phyloP scores from a whole-genome alignment of 2,797 vertebrate genomes.

The Dicrostonyx torquatus region DNA sequence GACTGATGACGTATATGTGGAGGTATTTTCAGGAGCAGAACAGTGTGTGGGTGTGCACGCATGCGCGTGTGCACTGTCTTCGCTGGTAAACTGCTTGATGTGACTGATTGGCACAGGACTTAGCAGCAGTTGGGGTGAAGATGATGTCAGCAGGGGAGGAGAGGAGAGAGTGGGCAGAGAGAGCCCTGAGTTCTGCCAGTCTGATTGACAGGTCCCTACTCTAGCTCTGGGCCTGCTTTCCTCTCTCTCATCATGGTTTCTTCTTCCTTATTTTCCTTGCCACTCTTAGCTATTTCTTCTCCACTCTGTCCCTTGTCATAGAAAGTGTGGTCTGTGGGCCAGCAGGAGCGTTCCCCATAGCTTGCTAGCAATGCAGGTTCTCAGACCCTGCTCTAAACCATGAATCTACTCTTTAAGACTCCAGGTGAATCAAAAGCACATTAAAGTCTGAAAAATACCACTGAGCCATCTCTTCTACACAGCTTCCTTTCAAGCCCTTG shows the following conservation, averaged over 20 bases:
- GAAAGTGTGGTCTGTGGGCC: neutral
- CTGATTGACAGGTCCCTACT: neutral
- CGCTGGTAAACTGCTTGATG: neutral
- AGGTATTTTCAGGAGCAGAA: constrained; percentile 61
- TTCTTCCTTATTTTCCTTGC: neutral
- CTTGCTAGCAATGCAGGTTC: neutral
- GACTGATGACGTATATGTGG: neutral
- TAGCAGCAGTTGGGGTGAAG: neutral
- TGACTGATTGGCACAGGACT: neutral
- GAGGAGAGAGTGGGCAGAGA: fast-evolving
- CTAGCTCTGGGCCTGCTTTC: neutral
- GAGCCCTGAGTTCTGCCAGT: neutral
- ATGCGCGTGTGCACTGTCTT: neutral
- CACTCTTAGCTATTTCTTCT: neutral
- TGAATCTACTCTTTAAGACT: neutral
- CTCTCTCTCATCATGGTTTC: neutral
- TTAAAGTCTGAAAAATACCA: neutral
- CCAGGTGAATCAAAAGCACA: neutral
- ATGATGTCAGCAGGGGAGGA: neutral
- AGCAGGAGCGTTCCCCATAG: neutral
- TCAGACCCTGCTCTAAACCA: neutral
- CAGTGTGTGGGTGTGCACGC: fast-evolving
- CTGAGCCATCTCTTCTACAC: neutral
- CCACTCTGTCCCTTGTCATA: neutral
- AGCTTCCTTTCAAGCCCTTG: neutral